Conservation (phyloP, 2,113 vertebrate genomes). For the Cebus imitator region DNA sequence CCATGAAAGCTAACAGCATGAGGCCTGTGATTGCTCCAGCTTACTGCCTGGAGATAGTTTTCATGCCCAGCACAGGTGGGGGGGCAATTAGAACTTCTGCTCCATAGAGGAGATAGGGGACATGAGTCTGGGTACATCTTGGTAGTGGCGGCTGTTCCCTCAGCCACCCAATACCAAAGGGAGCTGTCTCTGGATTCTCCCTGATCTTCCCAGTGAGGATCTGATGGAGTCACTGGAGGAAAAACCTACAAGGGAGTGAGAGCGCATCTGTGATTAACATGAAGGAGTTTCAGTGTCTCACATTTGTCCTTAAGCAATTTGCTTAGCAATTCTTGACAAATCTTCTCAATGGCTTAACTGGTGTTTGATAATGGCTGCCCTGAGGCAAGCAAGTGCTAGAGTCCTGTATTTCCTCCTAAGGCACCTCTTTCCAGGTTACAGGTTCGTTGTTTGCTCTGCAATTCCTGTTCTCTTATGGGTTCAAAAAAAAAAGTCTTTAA, state of each 20-base stretch:
- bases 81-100: background rate
- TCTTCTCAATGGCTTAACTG: background rate
- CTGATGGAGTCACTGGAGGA: background rate
- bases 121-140: fast-evolving
- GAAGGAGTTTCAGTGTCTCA: background rate
- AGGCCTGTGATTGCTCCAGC: background rate
- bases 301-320: background rate
- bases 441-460: background rate
- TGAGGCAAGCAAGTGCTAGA: background rate
- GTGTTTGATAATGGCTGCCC: background rate
- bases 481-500: background rate
- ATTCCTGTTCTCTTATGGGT: background rate
- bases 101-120: too few species aligned
- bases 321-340: background rate
- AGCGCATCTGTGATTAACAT: too few species aligned
- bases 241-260: background rate
- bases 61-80: background rate
- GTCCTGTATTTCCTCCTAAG: background rate
- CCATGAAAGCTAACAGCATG: background rate
- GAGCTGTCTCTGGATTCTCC: too few species aligned
- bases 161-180: background rate
- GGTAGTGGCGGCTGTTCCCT: background rate
- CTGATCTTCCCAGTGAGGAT: background rate
- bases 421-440: background rate
- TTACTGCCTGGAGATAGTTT: background rate